Conservation (phyloP, 2,888 invertebrate genomes). For the Carabus problematicus region DNA sequence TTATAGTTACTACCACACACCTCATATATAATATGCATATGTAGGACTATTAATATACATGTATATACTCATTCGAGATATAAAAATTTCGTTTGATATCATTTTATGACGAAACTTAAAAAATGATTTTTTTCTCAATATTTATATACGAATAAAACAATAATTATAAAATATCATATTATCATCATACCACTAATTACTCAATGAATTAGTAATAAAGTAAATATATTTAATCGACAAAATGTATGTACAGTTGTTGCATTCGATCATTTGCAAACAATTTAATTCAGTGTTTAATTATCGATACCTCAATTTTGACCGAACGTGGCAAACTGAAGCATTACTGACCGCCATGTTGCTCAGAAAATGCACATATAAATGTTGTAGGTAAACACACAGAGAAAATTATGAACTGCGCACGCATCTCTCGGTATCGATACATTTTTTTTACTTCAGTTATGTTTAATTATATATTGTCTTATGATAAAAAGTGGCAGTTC, state of each 20-base stretch:
- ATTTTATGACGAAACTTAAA: constrained; percentile 37
- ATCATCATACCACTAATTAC: no score
- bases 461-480: constrained; percentile 38
- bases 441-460: neutral
- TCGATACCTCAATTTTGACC: neutral
- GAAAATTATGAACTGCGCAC: neutral
- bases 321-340: no score
- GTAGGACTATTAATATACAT: constrained; percentile 24
- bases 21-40: constrained; percentile 32
- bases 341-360: no score
- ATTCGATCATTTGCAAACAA: constrained; percentile 26
- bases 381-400: neutral
- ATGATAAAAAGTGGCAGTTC: constrained; percentile 37
- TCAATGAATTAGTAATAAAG: no score
- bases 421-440: neutral
- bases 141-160: constrained; percentile 26
- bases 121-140: constrained; percentile 6
- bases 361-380: neutral
- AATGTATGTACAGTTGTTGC: constrained; percentile 35
- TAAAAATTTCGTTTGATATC: constrained; percentile 42
- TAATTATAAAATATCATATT: neutral
- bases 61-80: constrained; percentile 41
- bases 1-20: constrained; percentile 31
- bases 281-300: neutral
- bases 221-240: constrained; percentile 14